Evolutionary conservation across 2,888 invertebrate species (phyloP).

Genomic region (Platypus cylindrus): DNA sequence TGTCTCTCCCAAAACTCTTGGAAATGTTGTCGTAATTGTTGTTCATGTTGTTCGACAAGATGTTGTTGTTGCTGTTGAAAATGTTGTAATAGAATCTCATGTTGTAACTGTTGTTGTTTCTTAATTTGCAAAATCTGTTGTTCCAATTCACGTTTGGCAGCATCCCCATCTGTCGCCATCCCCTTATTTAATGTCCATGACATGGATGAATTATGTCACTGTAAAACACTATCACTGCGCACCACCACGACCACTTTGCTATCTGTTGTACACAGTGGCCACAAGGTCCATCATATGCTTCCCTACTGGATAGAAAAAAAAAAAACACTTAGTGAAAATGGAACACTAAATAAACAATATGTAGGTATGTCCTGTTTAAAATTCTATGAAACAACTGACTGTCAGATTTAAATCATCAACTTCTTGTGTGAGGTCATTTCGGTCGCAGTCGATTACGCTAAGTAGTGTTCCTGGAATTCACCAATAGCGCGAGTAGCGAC

Average conservation of each 20-base stretch:
- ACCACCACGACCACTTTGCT: too few species aligned
- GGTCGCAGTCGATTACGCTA: constrained; percentile 29
- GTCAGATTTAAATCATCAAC: constrained; percentile 32
- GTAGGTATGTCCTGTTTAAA: too few species aligned
- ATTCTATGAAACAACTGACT: too few species aligned
- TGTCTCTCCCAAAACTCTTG: constrained; percentile 90
- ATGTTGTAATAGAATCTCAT: constrained; percentile 79
- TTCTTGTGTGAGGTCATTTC: constrained; percentile 35
- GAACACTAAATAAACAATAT: too few species aligned
- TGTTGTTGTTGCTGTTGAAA: constrained; percentile 87
- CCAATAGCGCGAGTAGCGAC: constrained; percentile 22
- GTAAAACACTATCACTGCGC: constrained; percentile 16
- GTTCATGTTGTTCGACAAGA: constrained; percentile 80
- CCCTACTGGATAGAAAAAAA: too few species aligned
- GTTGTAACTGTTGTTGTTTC: constrained; percentile 87
- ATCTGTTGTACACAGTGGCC: constrained; percentile 12
- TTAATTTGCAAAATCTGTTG: constrained; percentile 61
- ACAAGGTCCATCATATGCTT: constrained; percentile 9
- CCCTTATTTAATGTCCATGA: constrained; percentile 25
- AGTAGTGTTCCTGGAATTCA: constrained; percentile 22
- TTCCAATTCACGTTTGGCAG: constrained; percentile 36
- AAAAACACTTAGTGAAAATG: too few species aligned
- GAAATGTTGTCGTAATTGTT: constrained; percentile 77
- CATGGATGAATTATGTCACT: constrained; percentile 16
- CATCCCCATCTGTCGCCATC: constrained; percentile 33